These are phyloP conservation scores for Atethmia centrago DNA, from an alignment of 2,888 invertebrate genomes.

Conservation along the genomic window DNA sequence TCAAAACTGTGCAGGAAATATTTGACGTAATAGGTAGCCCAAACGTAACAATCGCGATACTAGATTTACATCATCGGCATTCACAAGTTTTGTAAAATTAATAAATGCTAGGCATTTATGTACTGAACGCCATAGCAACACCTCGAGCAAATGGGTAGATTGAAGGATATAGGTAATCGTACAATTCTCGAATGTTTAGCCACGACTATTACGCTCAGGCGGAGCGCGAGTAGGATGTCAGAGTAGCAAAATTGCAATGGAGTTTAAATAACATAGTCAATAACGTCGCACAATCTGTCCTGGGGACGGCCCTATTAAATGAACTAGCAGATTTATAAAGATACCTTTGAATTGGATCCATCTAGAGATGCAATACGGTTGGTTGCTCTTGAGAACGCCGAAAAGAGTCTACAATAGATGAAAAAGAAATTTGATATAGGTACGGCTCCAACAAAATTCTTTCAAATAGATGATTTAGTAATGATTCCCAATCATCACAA, in stretches of 20 bases:
- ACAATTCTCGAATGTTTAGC: neutral
- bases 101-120: neutral
- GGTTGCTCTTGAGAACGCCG: constrained; percentile 3
- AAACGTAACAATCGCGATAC: constrained; percentile 7
- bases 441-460: constrained; percentile 3
- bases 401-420: neutral
- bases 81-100: neutral
- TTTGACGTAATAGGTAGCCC: neutral
- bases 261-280: constrained; percentile 13
- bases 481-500: constrained; percentile 1
- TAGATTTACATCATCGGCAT: constrained; percentile 17
- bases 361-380: neutral
- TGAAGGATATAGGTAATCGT: constrained; percentile 29
- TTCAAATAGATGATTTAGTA: constrained; percentile 1
- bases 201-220: neutral
- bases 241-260: constrained; percentile 8
- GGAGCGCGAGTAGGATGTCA: constrained; percentile 10
- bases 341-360: neutral
- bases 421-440: constrained; percentile 1
- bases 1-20: constrained; percentile 2
- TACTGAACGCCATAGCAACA: constrained; percentile 15
- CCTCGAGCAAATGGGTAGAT: constrained; percentile 20
- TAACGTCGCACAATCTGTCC: neutral
- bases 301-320: too few species aligned
- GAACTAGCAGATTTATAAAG: neutral